These are phyloP conservation scores for Acronicta alni DNA, from an alignment of 2,888 invertebrate species.

Conservation along the genomic window DNA sequence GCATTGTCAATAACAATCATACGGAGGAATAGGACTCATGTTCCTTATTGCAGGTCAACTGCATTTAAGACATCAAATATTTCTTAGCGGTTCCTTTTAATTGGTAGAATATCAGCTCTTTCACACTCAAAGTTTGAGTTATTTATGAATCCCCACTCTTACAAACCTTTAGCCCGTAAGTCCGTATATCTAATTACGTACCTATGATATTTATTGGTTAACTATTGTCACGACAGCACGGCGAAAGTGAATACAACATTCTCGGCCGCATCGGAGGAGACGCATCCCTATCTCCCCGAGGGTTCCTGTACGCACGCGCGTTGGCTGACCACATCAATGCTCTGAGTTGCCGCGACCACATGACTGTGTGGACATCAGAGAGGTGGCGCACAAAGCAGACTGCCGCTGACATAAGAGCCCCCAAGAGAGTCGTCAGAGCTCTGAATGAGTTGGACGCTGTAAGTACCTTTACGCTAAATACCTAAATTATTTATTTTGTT, in stretches of 20 bases:
- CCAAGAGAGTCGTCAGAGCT: conserved; percentile 95
- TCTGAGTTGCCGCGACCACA: conserved; percentile 90
- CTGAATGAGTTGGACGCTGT: conserved; percentile 98
- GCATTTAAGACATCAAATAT: too few species aligned
- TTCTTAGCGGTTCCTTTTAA: too few species aligned
- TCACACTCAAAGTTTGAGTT: too few species aligned
- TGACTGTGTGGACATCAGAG: conserved; percentile 97
- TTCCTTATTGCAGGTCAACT: too few species aligned
- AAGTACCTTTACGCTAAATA: conserved; percentile 73
- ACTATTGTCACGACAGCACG: conserved; percentile 91
- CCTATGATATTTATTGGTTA: not conserved
- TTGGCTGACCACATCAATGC: conserved; percentile 92
- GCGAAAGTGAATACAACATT: conserved; percentile 97
- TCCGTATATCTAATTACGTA: too few species aligned
- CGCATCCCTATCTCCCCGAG: conserved; percentile 94
- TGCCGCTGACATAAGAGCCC: conserved; percentile 93
- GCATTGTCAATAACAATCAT: too few species aligned
- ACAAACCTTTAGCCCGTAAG: too few species aligned
- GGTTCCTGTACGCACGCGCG: conserved; percentile 93
- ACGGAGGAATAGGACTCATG: too few species aligned
- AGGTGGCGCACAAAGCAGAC: conserved; percentile 97
- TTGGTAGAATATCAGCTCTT: too few species aligned
- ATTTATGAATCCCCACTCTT: too few species aligned
- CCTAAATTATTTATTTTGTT: too few species aligned
- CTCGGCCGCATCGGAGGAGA: conserved; percentile 97